These are phyloP conservation scores for Chlorops oryzae DNA, from an alignment of 1,140 invertebrate genomes.

Conservation along the genomic window DNA sequence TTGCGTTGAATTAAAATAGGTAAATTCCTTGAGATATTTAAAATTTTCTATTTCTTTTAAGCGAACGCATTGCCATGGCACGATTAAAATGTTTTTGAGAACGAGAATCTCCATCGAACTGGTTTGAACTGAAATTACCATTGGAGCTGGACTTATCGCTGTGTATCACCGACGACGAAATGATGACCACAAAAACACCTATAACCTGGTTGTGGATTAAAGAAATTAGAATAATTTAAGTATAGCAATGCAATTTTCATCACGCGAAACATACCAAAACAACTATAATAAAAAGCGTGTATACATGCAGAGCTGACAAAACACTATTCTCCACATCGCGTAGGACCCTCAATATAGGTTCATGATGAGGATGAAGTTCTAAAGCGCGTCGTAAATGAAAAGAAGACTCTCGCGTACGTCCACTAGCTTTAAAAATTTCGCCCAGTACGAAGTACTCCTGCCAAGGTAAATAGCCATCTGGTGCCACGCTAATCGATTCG, in stretches of 20 bases:
- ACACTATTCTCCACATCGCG: conserved; percentile 71
- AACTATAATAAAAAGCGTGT: conserved; percentile 79
- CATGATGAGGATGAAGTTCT: conserved; percentile 75
- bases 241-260: not conserved
- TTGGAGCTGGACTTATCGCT: too few species aligned
- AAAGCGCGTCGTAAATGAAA: conserved; percentile 73
- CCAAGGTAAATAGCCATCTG: conserved; percentile 79
- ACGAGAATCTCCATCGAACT: too few species aligned
- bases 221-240: conserved; percentile 8
- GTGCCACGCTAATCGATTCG: conserved; percentile 61
- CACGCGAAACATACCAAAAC: conserved; percentile 59
- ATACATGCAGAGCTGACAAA: conserved; percentile 65
- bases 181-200: conserved; percentile 71
- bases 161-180: conserved; percentile 70
- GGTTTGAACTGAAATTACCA: too few species aligned
- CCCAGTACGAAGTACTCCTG: conserved; percentile 83
- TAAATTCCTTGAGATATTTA: too few species aligned
- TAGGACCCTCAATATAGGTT: conserved; percentile 69
- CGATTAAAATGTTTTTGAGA: conserved; percentile 76
- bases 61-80: conserved; percentile 77
- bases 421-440: conserved; percentile 78
- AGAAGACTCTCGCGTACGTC: conserved; percentile 74
- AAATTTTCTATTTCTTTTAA: too few species aligned
- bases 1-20: too few species aligned
- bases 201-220: conserved; percentile 63